Evolutionary conservation across 2,113 vertebrate genomes (phyloP).

Genomic region (Monopterus albus): DNA sequence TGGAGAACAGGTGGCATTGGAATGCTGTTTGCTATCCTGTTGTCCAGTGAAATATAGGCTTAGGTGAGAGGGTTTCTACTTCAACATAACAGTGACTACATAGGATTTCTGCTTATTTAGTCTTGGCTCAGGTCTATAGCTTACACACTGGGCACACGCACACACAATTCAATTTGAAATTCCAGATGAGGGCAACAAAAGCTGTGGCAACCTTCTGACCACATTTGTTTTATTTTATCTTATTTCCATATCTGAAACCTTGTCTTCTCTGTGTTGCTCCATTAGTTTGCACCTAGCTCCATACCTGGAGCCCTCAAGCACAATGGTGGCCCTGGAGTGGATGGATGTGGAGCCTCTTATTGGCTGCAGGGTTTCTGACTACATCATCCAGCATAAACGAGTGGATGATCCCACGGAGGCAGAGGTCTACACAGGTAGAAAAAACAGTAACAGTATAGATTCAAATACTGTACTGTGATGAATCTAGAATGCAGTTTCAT

Average conservation of each 20-base stretch:
- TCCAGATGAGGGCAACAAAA: background rate
- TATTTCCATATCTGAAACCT: background rate
- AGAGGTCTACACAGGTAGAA: constrained; percentile 93
- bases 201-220: background rate
- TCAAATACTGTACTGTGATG: background rate
- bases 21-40: constrained; percentile 55
- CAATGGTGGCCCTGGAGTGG: constrained; percentile 96
- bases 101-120: constrained; percentile 12
- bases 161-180: background rate
- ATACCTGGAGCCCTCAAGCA: constrained; percentile 94
- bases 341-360: constrained; percentile 94
- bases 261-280: constrained; percentile 14
- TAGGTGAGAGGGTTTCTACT: constrained; percentile 32
- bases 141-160: background rate
- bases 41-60: constrained; percentile 37
- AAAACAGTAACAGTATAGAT: background rate
- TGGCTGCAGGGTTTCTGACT: constrained; percentile 95
- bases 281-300: constrained; percentile 90
- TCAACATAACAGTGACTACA: constrained; percentile 32
- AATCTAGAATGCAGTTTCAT: no score
- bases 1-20: constrained; percentile 65
- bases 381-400: constrained; percentile 96
- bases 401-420: constrained; percentile 95
- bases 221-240: background rate
- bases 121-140: background rate